phyloP scores from a whole-genome alignment of 2,888 invertebrate species.

The Agonopterix subpropinquella region DNA sequence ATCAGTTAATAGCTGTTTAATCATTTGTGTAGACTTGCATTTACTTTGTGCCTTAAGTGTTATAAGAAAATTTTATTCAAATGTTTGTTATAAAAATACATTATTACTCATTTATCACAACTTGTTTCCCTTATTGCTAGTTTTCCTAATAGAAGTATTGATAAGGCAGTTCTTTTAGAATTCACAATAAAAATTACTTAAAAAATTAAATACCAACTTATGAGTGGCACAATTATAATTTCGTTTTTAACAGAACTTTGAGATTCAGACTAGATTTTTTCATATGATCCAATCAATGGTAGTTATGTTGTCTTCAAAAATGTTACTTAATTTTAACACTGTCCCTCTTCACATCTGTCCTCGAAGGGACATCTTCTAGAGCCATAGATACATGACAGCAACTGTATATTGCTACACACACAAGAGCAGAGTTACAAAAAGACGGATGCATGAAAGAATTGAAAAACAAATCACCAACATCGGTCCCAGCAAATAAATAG shows the following conservation, averaged over 20 bases:
- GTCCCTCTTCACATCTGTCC: slow-evolving; percentile 33
- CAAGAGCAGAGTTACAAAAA: slow-evolving; percentile 38
- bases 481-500: slow-evolving; percentile 87
- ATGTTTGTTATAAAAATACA: too few species aligned
- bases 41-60: too few species aligned
- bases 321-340: slow-evolving; percentile 12
- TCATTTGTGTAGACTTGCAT: not conserved
- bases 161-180: too few species aligned
- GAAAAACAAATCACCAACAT: slow-evolving; percentile 84
- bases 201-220: too few species aligned
- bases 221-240: too few species aligned
- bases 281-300: not conserved
- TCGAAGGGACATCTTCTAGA: slow-evolving; percentile 49
- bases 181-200: too few species aligned
- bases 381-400: slow-evolving; percentile 67
- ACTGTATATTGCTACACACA: slow-evolving; percentile 51
- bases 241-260: too few species aligned
- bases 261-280: too few species aligned
- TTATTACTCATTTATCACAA: too few species aligned
- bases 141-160: too few species aligned
- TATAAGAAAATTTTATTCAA: too few species aligned
- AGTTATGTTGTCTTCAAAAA: not conserved
- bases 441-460: slow-evolving; percentile 67
- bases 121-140: too few species aligned
- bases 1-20: slow-evolving; percentile 73